Conservation (phyloP, 2,113 vertebrate genomes). For the Orycteropus afer region DNA sequence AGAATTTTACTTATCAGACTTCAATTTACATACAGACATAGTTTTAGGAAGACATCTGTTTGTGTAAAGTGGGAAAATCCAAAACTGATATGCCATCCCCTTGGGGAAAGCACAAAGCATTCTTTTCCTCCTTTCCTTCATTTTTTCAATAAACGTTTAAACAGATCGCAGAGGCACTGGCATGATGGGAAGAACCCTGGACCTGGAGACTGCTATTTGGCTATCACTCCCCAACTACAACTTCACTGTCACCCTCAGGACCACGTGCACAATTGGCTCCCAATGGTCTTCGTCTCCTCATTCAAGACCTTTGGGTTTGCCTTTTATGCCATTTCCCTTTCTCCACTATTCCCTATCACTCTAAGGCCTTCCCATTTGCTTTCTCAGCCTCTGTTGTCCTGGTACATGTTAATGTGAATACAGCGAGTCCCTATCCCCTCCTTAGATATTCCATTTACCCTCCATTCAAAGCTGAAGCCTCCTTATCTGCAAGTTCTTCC, state of each 20-base stretch:
- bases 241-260: not conserved
- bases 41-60: slow-evolving; percentile 10
- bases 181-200: not conserved
- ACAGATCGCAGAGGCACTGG: not conserved
- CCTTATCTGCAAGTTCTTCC: not conserved
- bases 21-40: slow-evolving; percentile 35
- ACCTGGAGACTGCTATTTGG: not conserved
- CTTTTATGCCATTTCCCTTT: not conserved
- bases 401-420: not conserved
- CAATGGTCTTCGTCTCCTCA: not conserved
- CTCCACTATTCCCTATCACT: not conserved
- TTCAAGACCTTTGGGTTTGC: not conserved
- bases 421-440: not conserved
- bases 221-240: not conserved
- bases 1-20: slow-evolving; percentile 48
- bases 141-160: not conserved
- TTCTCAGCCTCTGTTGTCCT: not conserved
- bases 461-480: not conserved
- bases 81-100: not conserved
- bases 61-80: slow-evolving; percentile 5
- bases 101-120: not conserved
- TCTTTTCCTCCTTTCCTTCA: not conserved
- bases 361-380: not conserved
- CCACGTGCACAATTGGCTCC: not conserved
- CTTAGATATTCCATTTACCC: not conserved